Evolutionary conservation across 2,113 vertebrate species (phyloP), one percentile per base, ranked within the genome.

Genomic region (Labrus mixtus): DNA sequence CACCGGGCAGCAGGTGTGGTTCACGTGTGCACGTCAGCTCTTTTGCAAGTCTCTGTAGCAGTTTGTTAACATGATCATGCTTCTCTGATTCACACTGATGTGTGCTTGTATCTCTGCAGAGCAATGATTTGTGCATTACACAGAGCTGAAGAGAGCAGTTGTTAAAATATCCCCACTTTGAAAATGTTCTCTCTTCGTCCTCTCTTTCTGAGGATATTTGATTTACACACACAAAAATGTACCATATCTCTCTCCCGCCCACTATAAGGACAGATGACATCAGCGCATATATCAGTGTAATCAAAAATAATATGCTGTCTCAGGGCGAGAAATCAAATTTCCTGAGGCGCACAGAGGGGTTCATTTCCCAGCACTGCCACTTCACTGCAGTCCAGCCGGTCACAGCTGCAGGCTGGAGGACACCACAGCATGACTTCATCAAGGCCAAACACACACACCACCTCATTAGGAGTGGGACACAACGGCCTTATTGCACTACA

Each of bases 241-340:
- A 51, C 22, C 68, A 36, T 17, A 73, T 78, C 22, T 56, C 50
- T 60, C 43, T n/a, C 4, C 33, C 73, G n/a, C 39, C n/a, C 23
- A 46, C 23, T 39, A 55, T 68, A 68, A 76, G 61, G 51, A 68
- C 53, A 43, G 73, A 79, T 75, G 60, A 81, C 76, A 81, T 62
- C 76, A 74, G 78, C 6, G 8, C 13, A 43, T 72, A 78, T 84
- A 81, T 76, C 68, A 86, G 78, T 71, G 29, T 73, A 78, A 87
- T 80, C 43, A 65, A 71, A 89, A 82, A 77, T 59, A 81, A 81
- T 77, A 73, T 75, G 66, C 58, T 72, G 50, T 82, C 65, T 68
- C n/a, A 17, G 58, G 58, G 46, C 78, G 64, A 63, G 65, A 84
- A 86, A 87, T 75, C 66, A 56, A 73, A 83, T 89, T 86, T 87